Evolutionary conservation across 2,113 vertebrate species (phyloP), one percentile per base, ranked within the genome.

Genomic region (Oryzias javanicus): DNA sequence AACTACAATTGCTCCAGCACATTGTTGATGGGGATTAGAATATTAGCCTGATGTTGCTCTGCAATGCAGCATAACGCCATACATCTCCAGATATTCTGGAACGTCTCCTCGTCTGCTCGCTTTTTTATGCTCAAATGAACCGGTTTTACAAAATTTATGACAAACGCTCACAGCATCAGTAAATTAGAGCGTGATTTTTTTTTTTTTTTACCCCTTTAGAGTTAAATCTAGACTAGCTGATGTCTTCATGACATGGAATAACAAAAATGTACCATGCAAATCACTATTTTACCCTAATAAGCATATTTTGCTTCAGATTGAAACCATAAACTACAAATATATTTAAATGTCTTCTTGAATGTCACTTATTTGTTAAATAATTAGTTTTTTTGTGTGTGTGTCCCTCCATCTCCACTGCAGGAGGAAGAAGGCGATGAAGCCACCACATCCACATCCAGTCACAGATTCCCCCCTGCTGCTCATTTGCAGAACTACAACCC

Each of bases 361-460:
- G 25, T 51, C 35, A 25, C 24, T 7, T n/a, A 14, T 8, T 12
- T 12, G 16, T 27, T 4, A 27, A 27, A 27, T 27, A n/a, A 44
- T 55, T 47, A 41, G 18, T 0, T 4, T 35, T 48, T 4, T 58
- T 4, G n/a, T n/a, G n/a, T 70, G 1, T 56, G 1, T 50, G 1
- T 47, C 6, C 53, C 5, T 27, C 7, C 22, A 14, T 49, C 49
- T 64, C 4, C 52, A 18, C 16, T 72, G 14, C 52, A 98, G 96
- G 95, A 98, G 70, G 97, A 98, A 79, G 96, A 98, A 86, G 96
- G 94, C 0, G 94, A 96, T 19, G 95, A 97, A 41, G 88, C 91
- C 4, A 91, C 92, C 61, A 73, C 88, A 17, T 90, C 89, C 5
- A 83, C 92, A 60, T 87, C 89, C 27, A 88, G 82, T 90, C 94